Evolutionary conservation across 1,140 invertebrate genomes (phyloP), one percentile per base, ranked within the genome.

Genomic region (Papilio xuthus): DNA sequence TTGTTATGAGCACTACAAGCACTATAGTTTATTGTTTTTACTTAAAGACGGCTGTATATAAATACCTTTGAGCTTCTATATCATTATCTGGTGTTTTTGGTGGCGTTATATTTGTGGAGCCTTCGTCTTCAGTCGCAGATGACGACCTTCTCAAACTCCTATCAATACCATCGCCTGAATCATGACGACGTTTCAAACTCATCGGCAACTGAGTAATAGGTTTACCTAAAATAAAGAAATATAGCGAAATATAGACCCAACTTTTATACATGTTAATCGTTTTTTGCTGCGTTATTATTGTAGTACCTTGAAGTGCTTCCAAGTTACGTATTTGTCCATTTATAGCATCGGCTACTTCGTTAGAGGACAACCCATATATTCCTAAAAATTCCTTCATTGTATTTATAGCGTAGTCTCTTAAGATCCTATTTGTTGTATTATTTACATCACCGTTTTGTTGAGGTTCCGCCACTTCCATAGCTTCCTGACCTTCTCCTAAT

Each of bases 381-480:
- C 96, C 95, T 20, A 97, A 90, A 44, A 97, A 89, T 89, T 97
- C 96, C 80, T 96, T 96, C 96, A 97, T 96, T 3, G 96, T 97
- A 76, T 95, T 96, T 92, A 97, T 96, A 7, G 96, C 96, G 88
- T 96, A 97, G 84, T 97, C 96, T 81, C 95, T 95, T 88, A 97
- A 86, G 72, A 94, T 92, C 83, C 91, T 93, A 81, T 94, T 94
- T 13, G 92, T 91, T 44, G 90, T 85, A 79, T 89, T 92, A 32
- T 88, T 87, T 26, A 86, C 82, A 18, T 94, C 93, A 23, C 93
- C 93, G 83, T 94, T 94, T 56, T 90, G 90, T 80, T 92, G 92
- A 12, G 82, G 80, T 37, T 94, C 93, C 63, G 20, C 83, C 13
- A 78, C 78, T 4, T 93, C 90, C 70, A 86, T 84, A 9, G 72